Percentiles rank a stretch among this genome's conserved stretches.
phyloP scores from a whole-genome alignment of 2,113 vertebrate genomes.

The Mola mola region DNA sequence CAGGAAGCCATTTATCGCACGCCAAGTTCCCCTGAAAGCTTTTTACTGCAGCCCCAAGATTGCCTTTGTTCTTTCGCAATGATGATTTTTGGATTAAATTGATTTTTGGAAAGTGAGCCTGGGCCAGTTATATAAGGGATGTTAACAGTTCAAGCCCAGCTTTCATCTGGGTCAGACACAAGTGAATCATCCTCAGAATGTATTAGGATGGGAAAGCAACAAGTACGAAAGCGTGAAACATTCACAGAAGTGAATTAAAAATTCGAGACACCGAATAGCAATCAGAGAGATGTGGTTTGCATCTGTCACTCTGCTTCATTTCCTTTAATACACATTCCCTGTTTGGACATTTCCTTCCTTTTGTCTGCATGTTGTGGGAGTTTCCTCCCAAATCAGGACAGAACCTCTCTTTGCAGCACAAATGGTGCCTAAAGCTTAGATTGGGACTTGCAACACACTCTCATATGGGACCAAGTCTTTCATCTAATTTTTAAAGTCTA shows the following conservation, averaged over 20 bases:
- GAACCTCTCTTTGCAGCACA: slow-evolving; percentile 11
- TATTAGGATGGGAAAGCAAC: background rate
- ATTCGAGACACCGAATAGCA: no score
- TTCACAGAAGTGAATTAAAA: no score
- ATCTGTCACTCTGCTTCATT: slow-evolving; percentile 5
- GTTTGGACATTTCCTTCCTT: slow-evolving; percentile 17
- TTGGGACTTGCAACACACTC: no score
- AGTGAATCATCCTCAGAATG: background rate
- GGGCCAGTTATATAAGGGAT: slow-evolving; percentile 43
- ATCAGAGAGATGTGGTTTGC: slow-evolving; percentile 3
- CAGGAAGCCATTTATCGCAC: slow-evolving; percentile 69
- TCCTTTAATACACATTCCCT: slow-evolving; percentile 14
- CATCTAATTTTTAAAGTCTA: no score
- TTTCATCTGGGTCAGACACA: slow-evolving; percentile 32
- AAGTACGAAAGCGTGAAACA: no score
- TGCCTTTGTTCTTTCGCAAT: slow-evolving; percentile 60
- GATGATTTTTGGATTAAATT: slow-evolving; percentile 57
- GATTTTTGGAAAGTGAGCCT: slow-evolving; percentile 46
- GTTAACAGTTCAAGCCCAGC: slow-evolving; percentile 6
- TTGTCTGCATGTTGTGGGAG: slow-evolving; percentile 19
- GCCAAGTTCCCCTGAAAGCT: slow-evolving; percentile 59
- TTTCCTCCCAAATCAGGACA: slow-evolving; percentile 7
- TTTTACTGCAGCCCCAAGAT: slow-evolving; percentile 49
- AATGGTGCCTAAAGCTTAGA: no score
- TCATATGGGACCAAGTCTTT: no score